Conservation (phyloP, 2,888 invertebrate genomes). For the Neoitamus cyanurus region DNA sequence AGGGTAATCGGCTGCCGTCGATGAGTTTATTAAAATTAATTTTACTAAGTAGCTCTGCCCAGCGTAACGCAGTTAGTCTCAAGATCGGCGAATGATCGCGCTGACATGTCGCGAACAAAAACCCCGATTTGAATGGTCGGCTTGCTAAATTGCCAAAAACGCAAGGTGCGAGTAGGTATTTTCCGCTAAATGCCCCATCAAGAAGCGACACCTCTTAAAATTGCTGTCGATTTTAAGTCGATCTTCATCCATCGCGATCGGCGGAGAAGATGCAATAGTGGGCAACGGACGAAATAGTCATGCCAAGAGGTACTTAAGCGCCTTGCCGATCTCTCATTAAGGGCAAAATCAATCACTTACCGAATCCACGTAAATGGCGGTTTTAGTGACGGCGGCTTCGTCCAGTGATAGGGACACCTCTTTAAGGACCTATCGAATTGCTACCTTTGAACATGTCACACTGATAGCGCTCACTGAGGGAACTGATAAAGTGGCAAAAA, state of each 20-base stretch:
- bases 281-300: background rate
- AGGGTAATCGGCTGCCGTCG: constrained; percentile 13
- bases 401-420: background rate
- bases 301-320: background rate
- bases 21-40: constrained; percentile 25
- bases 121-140: background rate
- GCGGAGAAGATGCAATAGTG: background rate
- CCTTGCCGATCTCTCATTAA: background rate
- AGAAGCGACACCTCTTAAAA: background rate
- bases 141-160: background rate
- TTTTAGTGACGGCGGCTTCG: background rate
- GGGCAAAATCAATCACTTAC: background rate
- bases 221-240: background rate
- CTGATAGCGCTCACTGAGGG: background rate
- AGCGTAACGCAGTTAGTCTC: background rate
- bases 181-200: background rate
- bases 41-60: background rate
- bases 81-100: background rate
- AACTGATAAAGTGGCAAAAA: background rate
- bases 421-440: background rate
- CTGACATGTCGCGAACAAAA: constrained; percentile 16
- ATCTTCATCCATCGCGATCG: background rate
- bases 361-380: background rate
- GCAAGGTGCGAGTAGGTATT: background rate
- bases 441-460: background rate